Base-by-base conservation (phyloP, 2,113 vertebrate species). In the Syngnathus scovelli region DNA sequence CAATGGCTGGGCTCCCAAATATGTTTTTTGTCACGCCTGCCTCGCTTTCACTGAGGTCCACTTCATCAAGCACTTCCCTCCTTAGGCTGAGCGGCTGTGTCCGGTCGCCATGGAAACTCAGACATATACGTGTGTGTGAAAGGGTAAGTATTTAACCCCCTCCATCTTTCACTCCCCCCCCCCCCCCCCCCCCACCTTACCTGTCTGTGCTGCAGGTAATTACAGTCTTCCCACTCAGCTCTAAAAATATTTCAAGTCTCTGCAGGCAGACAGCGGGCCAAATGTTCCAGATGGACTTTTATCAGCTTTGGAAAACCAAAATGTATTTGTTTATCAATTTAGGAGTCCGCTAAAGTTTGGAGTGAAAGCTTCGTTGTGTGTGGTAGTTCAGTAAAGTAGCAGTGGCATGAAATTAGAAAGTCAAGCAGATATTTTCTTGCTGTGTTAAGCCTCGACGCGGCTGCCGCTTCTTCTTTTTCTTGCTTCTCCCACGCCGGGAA, bases 91-190 rank as follows among this genome's bases (percentile, higher is more conserved):
- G 68, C 80, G 82, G 83, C 85, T 84, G 82, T 85, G 84, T 76
- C 80, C 76, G 71, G 90, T 91, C 89, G 68, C 89, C 84, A 88
- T 76, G 79, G 85, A 67, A 89, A 91, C 89, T 76, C 89, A 83
- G 79, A 67, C 37, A 5, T 19, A 64, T 60, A 55, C 21, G 21
- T 64, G 21, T 54, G 46, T 64, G 71, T 60, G 7, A 60, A 21
- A 69, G 41, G 56, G 67, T 64, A 64, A 54, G 59, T 52, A 72
- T 73, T 76, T 75, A 67, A 78, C 80, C 60, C 62, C 21, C 13
- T 38, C 44, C 38, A 36, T 52, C 49, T 7, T 19, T 12, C 10
- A 11, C 21, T 21, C 33, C 15, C 81, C 18, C 9, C 33, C 18
- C 82, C 67, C 51, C 33, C 15, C 81, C 18, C 9, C 33, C 18